Conservation (phyloP, 1,140 invertebrate species). For the Apis cerana region DNA sequence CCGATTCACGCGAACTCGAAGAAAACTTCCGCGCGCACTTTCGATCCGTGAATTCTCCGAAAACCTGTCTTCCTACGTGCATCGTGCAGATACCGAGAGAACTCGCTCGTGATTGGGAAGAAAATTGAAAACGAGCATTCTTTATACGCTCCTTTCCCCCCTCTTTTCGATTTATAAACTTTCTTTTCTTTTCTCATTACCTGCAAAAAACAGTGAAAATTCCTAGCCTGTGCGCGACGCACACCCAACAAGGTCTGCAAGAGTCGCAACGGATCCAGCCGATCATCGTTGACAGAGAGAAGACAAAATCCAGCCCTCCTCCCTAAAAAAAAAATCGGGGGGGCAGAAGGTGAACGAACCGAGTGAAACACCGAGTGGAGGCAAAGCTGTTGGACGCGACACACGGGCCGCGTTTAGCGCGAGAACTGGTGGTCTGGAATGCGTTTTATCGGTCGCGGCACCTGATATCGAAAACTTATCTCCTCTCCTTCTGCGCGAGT, state of each 20-base stretch:
- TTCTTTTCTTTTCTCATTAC: slow-evolving; percentile 29
- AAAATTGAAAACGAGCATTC: too few relatives aligned
- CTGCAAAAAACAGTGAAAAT: slow-evolving; percentile 48
- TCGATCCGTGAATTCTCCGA: not conserved
- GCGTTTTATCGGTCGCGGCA: slow-evolving; percentile 67
- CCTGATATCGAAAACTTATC: slow-evolving; percentile 77
- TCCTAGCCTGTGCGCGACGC: slow-evolving; percentile 34
- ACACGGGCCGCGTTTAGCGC: slow-evolving; percentile 50
- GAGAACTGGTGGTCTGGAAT: slow-evolving; percentile 71
- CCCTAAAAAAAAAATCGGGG: not conserved
- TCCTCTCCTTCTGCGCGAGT: slow-evolving; percentile 7
- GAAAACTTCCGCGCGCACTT: not conserved
- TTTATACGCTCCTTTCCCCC: too few relatives aligned
- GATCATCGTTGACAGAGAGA: slow-evolving; percentile 21
- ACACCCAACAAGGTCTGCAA: slow-evolving; percentile 56
- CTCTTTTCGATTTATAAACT: not conserved
- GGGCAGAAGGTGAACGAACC: slow-evolving; percentile 45
- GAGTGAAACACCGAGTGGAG: slow-evolving; percentile 5
- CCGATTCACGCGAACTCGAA: not conserved
- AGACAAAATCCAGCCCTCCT: not conserved
- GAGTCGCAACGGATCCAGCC: slow-evolving; percentile 42
- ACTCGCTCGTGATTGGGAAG: too few relatives aligned
- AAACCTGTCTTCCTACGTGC: too few relatives aligned
- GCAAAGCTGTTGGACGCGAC: slow-evolving; percentile 71
- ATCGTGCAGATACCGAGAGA: too few relatives aligned